Conservation (phyloP, 2,888 invertebrate genomes). For the Calephelis perditalis region DNA sequence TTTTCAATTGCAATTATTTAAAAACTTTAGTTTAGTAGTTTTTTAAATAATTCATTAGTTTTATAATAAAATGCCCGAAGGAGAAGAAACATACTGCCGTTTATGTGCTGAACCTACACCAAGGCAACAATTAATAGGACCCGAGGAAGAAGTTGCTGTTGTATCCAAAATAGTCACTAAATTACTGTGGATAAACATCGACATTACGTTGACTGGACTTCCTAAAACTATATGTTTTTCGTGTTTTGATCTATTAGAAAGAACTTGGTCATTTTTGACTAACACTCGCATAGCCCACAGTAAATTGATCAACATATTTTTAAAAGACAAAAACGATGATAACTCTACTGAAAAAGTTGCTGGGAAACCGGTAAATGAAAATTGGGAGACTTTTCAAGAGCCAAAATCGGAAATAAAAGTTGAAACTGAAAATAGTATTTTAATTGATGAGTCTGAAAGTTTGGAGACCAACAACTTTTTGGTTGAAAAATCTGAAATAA, state of each 20-base stretch:
- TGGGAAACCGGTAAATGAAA: slow-evolving; percentile 52
- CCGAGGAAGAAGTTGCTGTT: slow-evolving; percentile 55
- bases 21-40: neutral
- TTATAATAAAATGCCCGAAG: slow-evolving; percentile 32
- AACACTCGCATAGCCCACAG: slow-evolving; percentile 55
- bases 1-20: neutral
- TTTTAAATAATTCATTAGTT: neutral
- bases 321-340: slow-evolving; percentile 31
- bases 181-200: slow-evolving; percentile 66
- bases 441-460: slow-evolving; percentile 30
- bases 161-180: slow-evolving; percentile 56
- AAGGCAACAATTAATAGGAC: slow-evolving; percentile 47
- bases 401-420: slow-evolving; percentile 41
- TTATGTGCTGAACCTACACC: slow-evolving; percentile 65
- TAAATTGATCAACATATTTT: slow-evolving; percentile 48
- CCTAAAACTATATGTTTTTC: slow-evolving; percentile 65
- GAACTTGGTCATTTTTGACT: slow-evolving; percentile 61
- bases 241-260: slow-evolving; percentile 63
- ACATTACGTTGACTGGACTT: slow-evolving; percentile 45
- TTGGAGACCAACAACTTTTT: neutral
- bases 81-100: slow-evolving; percentile 55
- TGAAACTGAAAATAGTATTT: slow-evolving; percentile 30
- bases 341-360: slow-evolving; percentile 28
- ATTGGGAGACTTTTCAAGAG: slow-evolving; percentile 56
- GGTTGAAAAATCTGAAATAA: slow-evolving; percentile 32